phyloP scores from a whole-genome alignment of 1,140 invertebrate genomes.

The Neuroterus valhalla region DNA sequence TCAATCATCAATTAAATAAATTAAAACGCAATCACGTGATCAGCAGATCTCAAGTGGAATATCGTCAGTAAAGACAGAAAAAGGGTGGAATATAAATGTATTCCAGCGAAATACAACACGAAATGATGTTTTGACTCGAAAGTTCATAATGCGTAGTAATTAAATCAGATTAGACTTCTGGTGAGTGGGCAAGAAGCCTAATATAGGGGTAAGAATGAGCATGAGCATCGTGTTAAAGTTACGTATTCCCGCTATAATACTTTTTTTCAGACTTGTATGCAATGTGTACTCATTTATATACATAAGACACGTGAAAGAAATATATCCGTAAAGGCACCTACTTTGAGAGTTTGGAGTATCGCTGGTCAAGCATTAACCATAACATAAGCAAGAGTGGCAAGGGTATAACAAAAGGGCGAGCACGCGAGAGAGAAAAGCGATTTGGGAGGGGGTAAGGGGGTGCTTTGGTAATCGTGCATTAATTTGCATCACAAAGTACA shows the following conservation, averaged over 20 bases:
- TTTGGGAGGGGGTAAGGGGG: slow-evolving; percentile 43
- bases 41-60: slow-evolving; percentile 18
- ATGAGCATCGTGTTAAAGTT: slow-evolving; percentile 41
- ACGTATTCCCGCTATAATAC: background rate
- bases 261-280: background rate
- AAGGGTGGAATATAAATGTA: slow-evolving; percentile 14
- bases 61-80: slow-evolving; percentile 5
- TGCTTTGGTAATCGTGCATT: slow-evolving; percentile 71
- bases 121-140: slow-evolving; percentile 25
- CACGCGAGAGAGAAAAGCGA: slow-evolving; percentile 31
- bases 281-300: slow-evolving; percentile 9
- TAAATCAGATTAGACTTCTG: slow-evolving; percentile 63
- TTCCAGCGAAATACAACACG: slow-evolving; percentile 10
- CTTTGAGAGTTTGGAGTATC: background rate
- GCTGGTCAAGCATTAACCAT: slow-evolving; percentile 19
- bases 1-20: slow-evolving; percentile 28
- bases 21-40: slow-evolving; percentile 38
- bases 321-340: slow-evolving; percentile 17
- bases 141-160: slow-evolving; percentile 65
- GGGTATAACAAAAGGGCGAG: slow-evolving; percentile 22
- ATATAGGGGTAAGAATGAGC: slow-evolving; percentile 59
- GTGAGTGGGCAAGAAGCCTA: slow-evolving; percentile 60
- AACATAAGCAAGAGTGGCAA: slow-evolving; percentile 26
- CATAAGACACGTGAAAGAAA: slow-evolving; percentile 6
- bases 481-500: slow-evolving; percentile 73